Conservation (phyloP, 2,797 vertebrate genomes). For the Anguilla anguilla region DNA sequence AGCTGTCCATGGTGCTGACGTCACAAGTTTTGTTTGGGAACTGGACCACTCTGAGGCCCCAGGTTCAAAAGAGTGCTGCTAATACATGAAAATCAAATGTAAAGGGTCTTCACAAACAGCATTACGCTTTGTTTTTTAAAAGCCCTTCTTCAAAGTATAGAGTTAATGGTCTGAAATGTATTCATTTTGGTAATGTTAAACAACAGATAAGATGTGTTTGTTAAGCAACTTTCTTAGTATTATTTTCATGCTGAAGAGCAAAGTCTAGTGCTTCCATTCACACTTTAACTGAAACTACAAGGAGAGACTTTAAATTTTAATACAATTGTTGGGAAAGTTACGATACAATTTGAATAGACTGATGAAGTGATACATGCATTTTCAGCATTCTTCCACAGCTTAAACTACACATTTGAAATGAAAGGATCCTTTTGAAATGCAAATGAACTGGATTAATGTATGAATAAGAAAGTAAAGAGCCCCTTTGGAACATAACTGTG, state of each 20-base stretch:
- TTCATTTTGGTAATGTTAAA: no score
- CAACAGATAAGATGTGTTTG: no score
- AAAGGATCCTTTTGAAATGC: background rate
- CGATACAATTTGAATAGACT: background rate
- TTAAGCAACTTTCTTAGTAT: background rate
- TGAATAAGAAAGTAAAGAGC: background rate
- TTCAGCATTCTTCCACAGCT: background rate
- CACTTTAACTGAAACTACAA: background rate
- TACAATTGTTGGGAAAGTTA: background rate
- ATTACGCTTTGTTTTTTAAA: background rate
- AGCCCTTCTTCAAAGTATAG: background rate
- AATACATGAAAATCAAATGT: no score
- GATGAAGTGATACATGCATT: background rate
- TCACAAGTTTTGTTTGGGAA: background rate
- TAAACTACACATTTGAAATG: background rate
- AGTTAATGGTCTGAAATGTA: background rate
- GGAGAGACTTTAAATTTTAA: background rate
- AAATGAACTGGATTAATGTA: background rate
- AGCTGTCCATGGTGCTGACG: background rate
- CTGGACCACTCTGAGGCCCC: background rate
- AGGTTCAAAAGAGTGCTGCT: background rate
- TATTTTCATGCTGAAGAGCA: background rate
- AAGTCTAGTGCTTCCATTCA: background rate
- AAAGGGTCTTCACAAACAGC: background rate
- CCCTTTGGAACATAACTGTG: background rate